Base-by-base conservation (phyloP, 1,140 invertebrate species). In the Macrotrachela quadricornifera region DNA sequence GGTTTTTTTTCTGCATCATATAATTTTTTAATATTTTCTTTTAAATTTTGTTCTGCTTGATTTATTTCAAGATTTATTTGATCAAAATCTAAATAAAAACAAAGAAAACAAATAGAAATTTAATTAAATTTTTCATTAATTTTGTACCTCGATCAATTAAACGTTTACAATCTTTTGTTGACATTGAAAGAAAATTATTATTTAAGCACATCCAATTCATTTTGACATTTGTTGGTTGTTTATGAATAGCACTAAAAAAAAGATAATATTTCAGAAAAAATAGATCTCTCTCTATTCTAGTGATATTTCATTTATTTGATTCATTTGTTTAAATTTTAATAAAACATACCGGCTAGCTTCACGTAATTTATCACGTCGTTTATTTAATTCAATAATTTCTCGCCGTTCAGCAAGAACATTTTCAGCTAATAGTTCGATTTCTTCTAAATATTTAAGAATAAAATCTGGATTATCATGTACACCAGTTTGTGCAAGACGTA, bases 371-470 rank as follows among this genome's bases (percentile, higher is more conserved):
- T 53, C 51, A 15, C 51, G n/a, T 37, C 46, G 46, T 48, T 53
- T 53, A 36, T 53, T 53, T 16, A 53, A 41, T 40, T 53, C 51
- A 41, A 53, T 53, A 12, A 53, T 53, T 17, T 48, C 46, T n/a
- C 51, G 14, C 46, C 51, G 18, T 36, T 53, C 51, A 18, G 11
- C 36, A n/a, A 53, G 45, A 46, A 53, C 51, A 18, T 53, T 44
- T 21, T 48, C 40, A 8, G 51, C 51, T 15, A 47, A 36, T 16
- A 44, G n/a, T 37, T 53, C 51, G 1, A 53, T 44, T 40, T 53
- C 40, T 41, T 53, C 46, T 12, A 53, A 38, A 53, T 53, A 53
- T 17, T 53, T 44, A 17, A 53, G 46, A 17, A 53, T 44, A 40
- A 53, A 53, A 16, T 53, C 44, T 1, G 45, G 45, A 12, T 53